Conservation (phyloP, 2,113 vertebrate genomes). For the Rattus rattus region DNA sequence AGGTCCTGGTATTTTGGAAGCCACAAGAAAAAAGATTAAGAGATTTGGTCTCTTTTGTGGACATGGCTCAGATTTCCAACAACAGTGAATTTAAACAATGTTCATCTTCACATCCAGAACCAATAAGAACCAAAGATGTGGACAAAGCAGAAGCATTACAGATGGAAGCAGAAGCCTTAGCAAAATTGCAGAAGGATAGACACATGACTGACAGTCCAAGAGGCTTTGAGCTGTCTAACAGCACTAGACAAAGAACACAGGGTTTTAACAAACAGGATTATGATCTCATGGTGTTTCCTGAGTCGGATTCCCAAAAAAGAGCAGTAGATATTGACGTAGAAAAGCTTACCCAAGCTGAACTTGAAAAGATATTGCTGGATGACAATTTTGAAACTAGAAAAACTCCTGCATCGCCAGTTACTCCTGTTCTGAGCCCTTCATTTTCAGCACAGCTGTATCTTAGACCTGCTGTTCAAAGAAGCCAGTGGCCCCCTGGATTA, state of each 20-base stretch:
- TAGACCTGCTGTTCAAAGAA: conserved; percentile 86
- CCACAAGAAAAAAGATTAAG: conserved; percentile 51
- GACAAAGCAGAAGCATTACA: conserved; percentile 98
- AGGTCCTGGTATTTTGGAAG: conserved; percentile 80
- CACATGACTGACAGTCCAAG: conserved; percentile 80
- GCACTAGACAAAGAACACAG: conserved; percentile 82
- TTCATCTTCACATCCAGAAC: conserved; percentile 85
- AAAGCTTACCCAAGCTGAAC: conserved; percentile 94
- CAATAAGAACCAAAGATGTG: conserved; percentile 89
- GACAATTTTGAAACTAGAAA: conserved; percentile 91
- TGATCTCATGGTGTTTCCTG: conserved; percentile 98
- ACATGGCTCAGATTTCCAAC: conserved; percentile 97
- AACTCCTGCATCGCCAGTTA: conserved; percentile 86
- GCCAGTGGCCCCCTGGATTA: conserved; percentile 90
- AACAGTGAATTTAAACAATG: conserved; percentile 93
- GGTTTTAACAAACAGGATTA: conserved; percentile 88
- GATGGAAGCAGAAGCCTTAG: conserved; percentile 98
- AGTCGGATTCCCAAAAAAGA: conserved; percentile 90
- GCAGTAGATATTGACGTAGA: conserved; percentile 93
- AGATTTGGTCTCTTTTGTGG: conserved; percentile 86
- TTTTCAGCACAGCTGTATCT: conserved; percentile 90
- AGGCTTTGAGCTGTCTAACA: conserved; percentile 82
- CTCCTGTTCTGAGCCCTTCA: conserved; percentile 90
- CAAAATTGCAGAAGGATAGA: conserved; percentile 93
- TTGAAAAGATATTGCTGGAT: conserved; percentile 96